phyloP scores from a whole-genome alignment of 2,888 invertebrate genomes.

The Epinotia demarniana region DNA sequence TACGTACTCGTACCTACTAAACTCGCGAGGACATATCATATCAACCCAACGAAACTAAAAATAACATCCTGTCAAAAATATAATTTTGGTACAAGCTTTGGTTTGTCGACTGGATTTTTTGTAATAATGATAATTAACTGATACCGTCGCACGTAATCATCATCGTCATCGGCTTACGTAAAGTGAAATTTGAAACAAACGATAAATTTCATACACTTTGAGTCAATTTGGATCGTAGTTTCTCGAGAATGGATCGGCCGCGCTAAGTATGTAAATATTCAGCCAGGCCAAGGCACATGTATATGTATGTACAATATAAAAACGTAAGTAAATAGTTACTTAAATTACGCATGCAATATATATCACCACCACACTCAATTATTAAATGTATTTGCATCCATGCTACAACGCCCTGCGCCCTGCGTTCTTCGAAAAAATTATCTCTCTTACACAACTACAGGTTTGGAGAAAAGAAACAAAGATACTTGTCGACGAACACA shows the following conservation, averaged over 20 bases:
- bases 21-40: neutral
- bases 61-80: no score
- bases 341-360: conserved; percentile 24
- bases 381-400: conserved; percentile 36
- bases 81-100: no score
- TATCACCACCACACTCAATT: conserved; percentile 22
- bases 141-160: no score
- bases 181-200: no score
- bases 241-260: neutral
- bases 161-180: no score
- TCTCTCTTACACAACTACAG: neutral
- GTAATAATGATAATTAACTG: no score
- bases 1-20: no score
- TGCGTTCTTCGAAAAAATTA: neutral
- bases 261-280: neutral
- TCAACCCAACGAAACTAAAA: no score
- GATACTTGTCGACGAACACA: neutral
- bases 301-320: conserved; percentile 28
- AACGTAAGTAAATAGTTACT: conserved; percentile 21
- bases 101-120: no score
- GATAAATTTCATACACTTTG: no score
- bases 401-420: conserved; percentile 13
- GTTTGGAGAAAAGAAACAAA: neutral
- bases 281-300: neutral
- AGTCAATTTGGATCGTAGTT: neutral